These are phyloP conservation scores for Hirtodrosophila duncani DNA, from an alignment of 2,888 invertebrate genomes.

Conservation along the genomic window DNA sequence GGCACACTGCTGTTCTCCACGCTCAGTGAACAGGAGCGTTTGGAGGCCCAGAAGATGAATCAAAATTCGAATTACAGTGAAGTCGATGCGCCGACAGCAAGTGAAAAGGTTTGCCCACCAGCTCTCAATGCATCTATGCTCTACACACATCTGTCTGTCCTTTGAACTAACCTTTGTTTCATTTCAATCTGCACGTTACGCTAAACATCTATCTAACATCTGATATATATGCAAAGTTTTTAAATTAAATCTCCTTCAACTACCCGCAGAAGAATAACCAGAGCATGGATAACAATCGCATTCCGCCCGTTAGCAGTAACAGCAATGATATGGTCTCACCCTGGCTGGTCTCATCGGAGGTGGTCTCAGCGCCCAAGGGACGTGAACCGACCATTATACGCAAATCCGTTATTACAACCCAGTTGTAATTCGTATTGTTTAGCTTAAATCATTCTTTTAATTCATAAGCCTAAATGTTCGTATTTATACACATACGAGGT, in stretches of 20 bases:
- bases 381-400: slow-evolving; percentile 86
- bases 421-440: slow-evolving; percentile 81
- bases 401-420: slow-evolving; percentile 92
- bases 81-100: slow-evolving; percentile 60
- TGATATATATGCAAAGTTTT: background rate
- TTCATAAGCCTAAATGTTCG: slow-evolving; percentile 58
- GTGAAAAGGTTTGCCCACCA: slow-evolving; percentile 74
- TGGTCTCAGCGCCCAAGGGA: slow-evolving; percentile 83
- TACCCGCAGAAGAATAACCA: slow-evolving; percentile 72
- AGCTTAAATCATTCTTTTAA: slow-evolving; percentile 33
- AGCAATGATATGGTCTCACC: slow-evolving; percentile 85
- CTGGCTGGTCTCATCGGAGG: slow-evolving; percentile 89
- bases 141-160: slow-evolving; percentile 44
- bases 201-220: slow-evolving; percentile 33
- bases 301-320: slow-evolving; percentile 68
- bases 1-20: slow-evolving; percentile 43
- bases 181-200: slow-evolving; percentile 55
- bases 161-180: slow-evolving; percentile 50
- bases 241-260: slow-evolving; percentile 12
- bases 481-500: too few species aligned
- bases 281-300: slow-evolving; percentile 78
- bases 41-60: slow-evolving; percentile 54
- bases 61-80: slow-evolving; percentile 43
- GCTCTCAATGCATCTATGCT: slow-evolving; percentile 27
- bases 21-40: slow-evolving; percentile 74